Percentiles rank a stretch among this genome's conserved stretches.
These are phyloP conservation scores for Eupithecia subumbrata DNA, from an alignment of 2,888 invertebrate genomes.

Conservation along the genomic window DNA sequence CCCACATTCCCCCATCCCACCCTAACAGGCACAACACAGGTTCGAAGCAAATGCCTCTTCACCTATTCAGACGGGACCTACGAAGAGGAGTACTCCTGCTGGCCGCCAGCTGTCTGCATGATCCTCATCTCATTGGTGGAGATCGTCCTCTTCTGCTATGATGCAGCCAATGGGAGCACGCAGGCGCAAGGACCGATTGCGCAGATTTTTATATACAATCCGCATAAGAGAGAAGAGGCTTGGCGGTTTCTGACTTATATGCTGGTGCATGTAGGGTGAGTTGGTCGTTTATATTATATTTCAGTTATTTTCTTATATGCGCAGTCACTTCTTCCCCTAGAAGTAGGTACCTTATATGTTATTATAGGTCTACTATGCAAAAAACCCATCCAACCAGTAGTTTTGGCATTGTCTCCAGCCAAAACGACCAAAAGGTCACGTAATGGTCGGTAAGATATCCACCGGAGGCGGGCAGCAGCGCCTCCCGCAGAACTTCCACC, in stretches of 20 bases:
- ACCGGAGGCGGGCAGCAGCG: too few species aligned
- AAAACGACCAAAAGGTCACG: too few species aligned
- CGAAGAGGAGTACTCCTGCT: constrained; percentile 95
- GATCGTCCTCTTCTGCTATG: constrained; percentile 88
- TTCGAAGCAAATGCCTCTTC: constrained; percentile 67
- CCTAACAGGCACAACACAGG: constrained; percentile 37
- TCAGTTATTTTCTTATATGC: too few species aligned
- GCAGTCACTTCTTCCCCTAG: too few species aligned
- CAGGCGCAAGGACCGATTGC: constrained; percentile 90
- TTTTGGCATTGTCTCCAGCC: too few species aligned
- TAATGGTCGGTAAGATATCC: too few species aligned
- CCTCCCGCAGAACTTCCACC: too few species aligned
- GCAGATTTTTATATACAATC: constrained; percentile 94
- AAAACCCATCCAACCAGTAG: too few species aligned
- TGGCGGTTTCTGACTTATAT: constrained; percentile 98
- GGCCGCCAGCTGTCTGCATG: constrained; percentile 97
- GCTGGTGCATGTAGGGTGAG: constrained; percentile 97
- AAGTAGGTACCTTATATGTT: too few species aligned
- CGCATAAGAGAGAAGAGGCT: constrained; percentile 91
- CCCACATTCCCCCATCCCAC: constrained; percentile 25
- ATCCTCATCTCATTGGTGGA: constrained; percentile 94
- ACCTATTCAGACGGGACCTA: constrained; percentile 89
- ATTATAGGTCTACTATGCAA: too few species aligned
- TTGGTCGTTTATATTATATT: constrained; percentile 23
- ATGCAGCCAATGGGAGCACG: constrained; percentile 76